phyloP scores from a whole-genome alignment of 2,888 invertebrate genomes.

The Leucophenga maculata region DNA sequence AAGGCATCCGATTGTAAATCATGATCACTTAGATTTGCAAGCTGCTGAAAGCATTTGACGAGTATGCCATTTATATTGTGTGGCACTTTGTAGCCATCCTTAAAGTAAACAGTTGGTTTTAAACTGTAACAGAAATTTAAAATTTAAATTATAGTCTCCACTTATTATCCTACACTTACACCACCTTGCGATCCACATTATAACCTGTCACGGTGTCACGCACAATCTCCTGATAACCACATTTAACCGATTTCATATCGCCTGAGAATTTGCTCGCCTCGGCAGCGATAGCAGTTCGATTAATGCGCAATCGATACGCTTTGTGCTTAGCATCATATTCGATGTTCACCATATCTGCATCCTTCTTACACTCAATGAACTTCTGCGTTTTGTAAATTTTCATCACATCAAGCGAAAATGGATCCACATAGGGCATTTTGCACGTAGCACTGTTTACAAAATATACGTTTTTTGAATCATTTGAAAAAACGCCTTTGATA shows the following conservation, averaged over 20 bases:
- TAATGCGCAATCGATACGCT: constrained; percentile 40
- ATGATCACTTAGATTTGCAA: constrained; percentile 43
- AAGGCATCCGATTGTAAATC: constrained; percentile 72
- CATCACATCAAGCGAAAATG: constrained; percentile 73
- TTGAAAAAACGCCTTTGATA: no score
- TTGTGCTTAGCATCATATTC: constrained; percentile 31
- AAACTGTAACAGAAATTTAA: constrained; percentile 34
- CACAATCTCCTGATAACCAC: constrained; percentile 55
- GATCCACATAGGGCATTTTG: constrained; percentile 76
- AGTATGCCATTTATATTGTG: constrained; percentile 47
- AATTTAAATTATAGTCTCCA: no score
- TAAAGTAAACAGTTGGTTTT: constrained; percentile 41
- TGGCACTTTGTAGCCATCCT: constrained; percentile 47
- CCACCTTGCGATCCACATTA: constrained; percentile 36
- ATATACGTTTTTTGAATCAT: constrained; percentile 29
- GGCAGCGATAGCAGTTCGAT: constrained; percentile 53
- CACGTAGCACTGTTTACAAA: constrained; percentile 74
- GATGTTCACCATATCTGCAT: constrained; percentile 33
- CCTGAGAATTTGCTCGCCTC: constrained; percentile 39
- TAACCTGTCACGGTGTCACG: constrained; percentile 27
- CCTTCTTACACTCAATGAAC: constrained; percentile 23
- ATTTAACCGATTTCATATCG: constrained; percentile 42
- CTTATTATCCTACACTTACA: no score
- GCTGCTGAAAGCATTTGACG: constrained; percentile 67
- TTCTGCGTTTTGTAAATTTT: constrained; percentile 1